Percentiles rank a stretch among this genome's conserved stretches.
Conservation (phyloP, 2,888 invertebrate genomes). For the Disparrhopalites patrizii region DNA sequence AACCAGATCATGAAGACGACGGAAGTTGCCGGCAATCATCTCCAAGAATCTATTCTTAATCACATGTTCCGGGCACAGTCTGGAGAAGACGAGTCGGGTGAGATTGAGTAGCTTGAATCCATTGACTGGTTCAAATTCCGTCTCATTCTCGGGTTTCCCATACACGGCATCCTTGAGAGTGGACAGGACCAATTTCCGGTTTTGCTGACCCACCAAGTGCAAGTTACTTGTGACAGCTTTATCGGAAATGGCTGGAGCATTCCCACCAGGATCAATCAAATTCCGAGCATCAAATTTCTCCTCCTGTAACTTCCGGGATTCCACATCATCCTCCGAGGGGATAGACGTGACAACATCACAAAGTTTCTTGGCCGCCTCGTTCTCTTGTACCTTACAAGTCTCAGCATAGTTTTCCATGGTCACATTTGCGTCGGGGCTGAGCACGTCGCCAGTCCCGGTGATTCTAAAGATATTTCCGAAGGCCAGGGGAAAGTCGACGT, state of each 20-base stretch:
- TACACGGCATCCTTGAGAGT: slow-evolving; percentile 3
- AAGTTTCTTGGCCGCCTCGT: background rate
- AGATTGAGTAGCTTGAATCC: slow-evolving; percentile 17
- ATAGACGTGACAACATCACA: background rate
- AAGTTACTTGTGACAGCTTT: background rate
- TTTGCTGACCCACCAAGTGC: slow-evolving; percentile 4
- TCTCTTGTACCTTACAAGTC: background rate
- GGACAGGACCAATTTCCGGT: slow-evolving; percentile 14
- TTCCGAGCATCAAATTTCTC: background rate
- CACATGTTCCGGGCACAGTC: slow-evolving; percentile 14
- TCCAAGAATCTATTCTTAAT: slow-evolving; percentile 3
- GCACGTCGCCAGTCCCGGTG: background rate
- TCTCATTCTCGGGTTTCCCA: background rate
- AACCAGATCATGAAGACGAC: background rate
- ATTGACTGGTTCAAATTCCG: slow-evolving; percentile 11
- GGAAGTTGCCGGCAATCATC: background rate
- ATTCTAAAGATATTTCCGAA: background rate
- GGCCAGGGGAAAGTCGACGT: background rate
- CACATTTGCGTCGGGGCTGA: background rate
- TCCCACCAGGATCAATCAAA: background rate
- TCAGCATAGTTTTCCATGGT: background rate
- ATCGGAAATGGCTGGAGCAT: background rate
- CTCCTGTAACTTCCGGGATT: background rate
- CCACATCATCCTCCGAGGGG: background rate
- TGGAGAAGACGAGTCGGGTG: slow-evolving; percentile 7